A percentile compares a stretch with the other conserved stretches of the same genome.
These are phyloP conservation scores for Thomomys bottae DNA, from an alignment of 2,113 vertebrate species.

Conservation along the genomic window DNA sequence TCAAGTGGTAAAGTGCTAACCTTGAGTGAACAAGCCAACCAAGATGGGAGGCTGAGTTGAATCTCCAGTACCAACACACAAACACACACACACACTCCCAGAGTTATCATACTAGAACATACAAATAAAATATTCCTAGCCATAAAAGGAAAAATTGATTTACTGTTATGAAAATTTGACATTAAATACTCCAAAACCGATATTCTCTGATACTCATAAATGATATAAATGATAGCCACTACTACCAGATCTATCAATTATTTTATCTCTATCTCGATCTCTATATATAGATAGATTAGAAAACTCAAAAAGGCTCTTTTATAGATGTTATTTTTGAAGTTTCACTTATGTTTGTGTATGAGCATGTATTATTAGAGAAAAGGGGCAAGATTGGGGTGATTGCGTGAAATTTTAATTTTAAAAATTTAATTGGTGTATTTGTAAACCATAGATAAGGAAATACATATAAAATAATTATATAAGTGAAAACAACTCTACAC, in stretches of 20 bases:
- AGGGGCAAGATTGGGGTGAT: no score
- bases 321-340: neutral
- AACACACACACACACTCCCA: no score
- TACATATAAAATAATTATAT: neutral
- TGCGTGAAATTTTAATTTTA: no score
- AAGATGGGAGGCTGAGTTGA: no score
- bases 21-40: no score
- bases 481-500: neutral
- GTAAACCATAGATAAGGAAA: neutral
- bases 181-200: neutral
- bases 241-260: neutral
- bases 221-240: neutral
- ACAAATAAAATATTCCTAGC: neutral
- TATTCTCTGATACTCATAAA: neutral
- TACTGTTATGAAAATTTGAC: neutral
- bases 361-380: no score
- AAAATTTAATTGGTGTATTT: no score
- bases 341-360: no score
- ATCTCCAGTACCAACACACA: no score
- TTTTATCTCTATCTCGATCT: neutral
- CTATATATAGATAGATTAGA: neutral
- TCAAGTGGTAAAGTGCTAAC: no score
- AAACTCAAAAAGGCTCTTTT: neutral
- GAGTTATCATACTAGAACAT: neutral
- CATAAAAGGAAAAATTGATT: neutral